phyloP scores from a whole-genome alignment of 2,113 vertebrate genomes.

The Dicrurus megarhynchus region DNA sequence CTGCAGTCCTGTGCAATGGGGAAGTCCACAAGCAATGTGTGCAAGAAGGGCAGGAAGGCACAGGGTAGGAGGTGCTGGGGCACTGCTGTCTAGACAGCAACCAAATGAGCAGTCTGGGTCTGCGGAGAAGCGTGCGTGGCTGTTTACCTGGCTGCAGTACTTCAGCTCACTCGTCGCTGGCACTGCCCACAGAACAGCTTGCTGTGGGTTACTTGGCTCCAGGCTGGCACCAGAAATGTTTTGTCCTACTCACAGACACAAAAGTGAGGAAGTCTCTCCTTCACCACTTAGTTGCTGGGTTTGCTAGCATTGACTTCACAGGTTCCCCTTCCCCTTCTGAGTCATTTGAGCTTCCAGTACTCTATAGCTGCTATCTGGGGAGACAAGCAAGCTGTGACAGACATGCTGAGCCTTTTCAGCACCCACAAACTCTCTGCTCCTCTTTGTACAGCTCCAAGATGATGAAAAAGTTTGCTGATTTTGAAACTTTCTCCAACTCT shows the following conservation, averaged over 20 bases:
- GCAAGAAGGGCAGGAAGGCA: background rate
- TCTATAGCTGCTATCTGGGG: constrained; percentile 15
- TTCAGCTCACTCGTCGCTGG: background rate
- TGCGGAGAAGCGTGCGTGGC: accelerated
- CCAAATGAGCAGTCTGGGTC: constrained; percentile 35
- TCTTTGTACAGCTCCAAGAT: background rate
- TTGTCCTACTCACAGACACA: background rate
- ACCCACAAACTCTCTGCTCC: constrained; percentile 29
- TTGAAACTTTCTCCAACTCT: background rate
- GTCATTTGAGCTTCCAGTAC: background rate
- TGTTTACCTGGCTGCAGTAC: background rate
- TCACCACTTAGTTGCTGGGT: background rate
- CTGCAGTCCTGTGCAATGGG: accelerated
- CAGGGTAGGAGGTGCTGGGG: background rate
- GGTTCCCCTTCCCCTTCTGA: constrained; percentile 14
- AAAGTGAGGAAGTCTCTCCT: background rate
- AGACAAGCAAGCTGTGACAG: constrained; percentile 8
- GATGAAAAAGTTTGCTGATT: background rate
- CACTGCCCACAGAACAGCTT: background rate
- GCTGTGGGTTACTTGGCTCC: background rate
- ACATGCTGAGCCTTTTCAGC: constrained; percentile 11
- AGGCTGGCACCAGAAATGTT: background rate
- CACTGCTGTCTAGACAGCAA: background rate
- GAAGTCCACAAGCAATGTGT: background rate
- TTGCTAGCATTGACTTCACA: constrained; percentile 2